Evolutionary conservation across 2,888 invertebrate genomes (phyloP).

Genomic region (Hypomecis atomaria): DNA sequence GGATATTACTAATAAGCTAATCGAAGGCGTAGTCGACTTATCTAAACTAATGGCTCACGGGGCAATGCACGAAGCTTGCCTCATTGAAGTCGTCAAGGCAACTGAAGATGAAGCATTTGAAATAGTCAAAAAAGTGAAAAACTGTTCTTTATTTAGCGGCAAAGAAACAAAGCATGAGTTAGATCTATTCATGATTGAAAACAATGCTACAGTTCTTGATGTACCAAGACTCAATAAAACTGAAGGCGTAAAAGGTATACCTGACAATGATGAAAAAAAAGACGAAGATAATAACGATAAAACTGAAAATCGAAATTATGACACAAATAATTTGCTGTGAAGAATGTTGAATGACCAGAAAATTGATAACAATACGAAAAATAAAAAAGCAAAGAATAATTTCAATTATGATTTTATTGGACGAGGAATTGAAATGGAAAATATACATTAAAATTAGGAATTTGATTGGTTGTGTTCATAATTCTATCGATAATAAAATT

Average conservation of each 20-base stretch:
- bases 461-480: no score
- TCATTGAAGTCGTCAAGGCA: slow-evolving; percentile 74
- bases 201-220: slow-evolving; percentile 73
- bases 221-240: slow-evolving; percentile 38
- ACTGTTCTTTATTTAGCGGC: slow-evolving; percentile 53
- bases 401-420: background rate
- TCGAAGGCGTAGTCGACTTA: slow-evolving; percentile 70
- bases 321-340: slow-evolving; percentile 61
- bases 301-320: slow-evolving; percentile 14
- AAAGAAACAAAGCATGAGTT: slow-evolving; percentile 52
- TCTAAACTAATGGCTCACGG: slow-evolving; percentile 78
- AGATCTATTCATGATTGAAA: slow-evolving; percentile 54
- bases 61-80: slow-evolving; percentile 81
- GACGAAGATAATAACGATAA: slow-evolving; percentile 41
- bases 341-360: slow-evolving; percentile 60
- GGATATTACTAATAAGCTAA: slow-evolving; percentile 69
- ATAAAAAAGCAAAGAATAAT: slow-evolving; percentile 41
- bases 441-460: background rate
- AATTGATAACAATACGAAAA: slow-evolving; percentile 54
- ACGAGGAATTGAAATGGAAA: background rate
- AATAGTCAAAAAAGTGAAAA: slow-evolving; percentile 56
- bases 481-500: no score
- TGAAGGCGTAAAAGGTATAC: slow-evolving; percentile 24
- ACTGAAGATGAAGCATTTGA: slow-evolving; percentile 71
- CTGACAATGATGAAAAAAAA: background rate